phyloP scores from a whole-genome alignment of 2,888 invertebrate species.

The Tolmerus cingulatus region DNA sequence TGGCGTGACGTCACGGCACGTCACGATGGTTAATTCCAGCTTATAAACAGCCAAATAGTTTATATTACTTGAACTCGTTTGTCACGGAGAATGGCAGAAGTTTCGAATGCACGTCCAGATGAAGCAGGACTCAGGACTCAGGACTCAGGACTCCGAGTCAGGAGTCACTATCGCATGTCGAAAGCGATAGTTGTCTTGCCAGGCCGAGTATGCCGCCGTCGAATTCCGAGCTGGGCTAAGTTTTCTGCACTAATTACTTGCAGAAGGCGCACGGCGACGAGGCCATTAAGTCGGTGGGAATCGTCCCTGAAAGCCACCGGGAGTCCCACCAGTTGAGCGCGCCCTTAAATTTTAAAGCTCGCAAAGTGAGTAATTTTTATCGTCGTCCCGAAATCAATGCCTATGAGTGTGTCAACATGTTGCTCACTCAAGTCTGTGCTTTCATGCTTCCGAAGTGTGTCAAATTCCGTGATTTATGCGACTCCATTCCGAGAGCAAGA shows the following conservation, averaged over 20 bases:
- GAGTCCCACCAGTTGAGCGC: neutral
- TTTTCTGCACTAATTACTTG: neutral
- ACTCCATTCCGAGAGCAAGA: neutral
- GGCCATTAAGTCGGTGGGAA: neutral
- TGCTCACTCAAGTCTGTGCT: neutral
- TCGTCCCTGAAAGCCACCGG: neutral
- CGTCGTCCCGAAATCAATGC: neutral
- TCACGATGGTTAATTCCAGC: neutral
- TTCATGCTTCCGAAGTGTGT: constrained; percentile 21
- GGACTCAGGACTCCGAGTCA: too few species aligned
- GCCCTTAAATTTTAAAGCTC: neutral
- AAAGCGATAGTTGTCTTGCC: neutral
- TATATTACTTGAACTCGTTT: neutral
- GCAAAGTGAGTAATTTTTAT: neutral
- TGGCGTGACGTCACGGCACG: neutral
- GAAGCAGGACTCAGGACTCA: too few species aligned
- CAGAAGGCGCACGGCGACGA: neutral
- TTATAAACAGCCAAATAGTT: neutral
- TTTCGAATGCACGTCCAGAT: neutral
- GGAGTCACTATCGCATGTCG: neutral
- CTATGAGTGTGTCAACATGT: neutral
- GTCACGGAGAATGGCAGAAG: neutral
- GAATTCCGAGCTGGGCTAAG: neutral
- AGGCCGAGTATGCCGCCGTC: neutral
- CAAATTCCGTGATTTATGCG: constrained; percentile 35